These are phyloP conservation scores for Dryobota labecula DNA, from an alignment of 2,888 invertebrate species.

Conservation along the genomic window DNA sequence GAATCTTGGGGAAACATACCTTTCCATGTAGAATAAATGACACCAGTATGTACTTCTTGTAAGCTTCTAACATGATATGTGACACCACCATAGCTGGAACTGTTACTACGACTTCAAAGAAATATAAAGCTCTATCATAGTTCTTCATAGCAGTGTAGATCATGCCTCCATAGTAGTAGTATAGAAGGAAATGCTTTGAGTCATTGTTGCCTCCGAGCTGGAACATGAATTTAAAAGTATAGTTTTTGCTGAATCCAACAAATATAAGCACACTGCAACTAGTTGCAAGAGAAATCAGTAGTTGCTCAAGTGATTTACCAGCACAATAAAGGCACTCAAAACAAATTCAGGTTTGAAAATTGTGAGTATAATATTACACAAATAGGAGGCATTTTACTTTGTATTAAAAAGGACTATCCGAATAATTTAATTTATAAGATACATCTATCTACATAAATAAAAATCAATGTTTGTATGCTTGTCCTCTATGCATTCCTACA, in stretches of 20 bases:
- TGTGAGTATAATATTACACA: neutral
- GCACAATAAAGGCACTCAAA: neutral
- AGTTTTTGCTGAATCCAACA: neutral
- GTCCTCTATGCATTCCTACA: too few relatives aligned
- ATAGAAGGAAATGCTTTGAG: conserved; percentile 97
- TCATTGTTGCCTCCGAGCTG: conserved; percentile 94
- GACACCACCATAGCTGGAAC: conserved; percentile 98
- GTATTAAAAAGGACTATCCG: neutral
- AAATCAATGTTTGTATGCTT: too few relatives aligned
- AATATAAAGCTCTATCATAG: conserved; percentile 97
- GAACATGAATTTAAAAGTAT: conserved; percentile 61
- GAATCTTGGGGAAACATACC: conserved; percentile 84
- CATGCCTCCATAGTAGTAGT: conserved; percentile 99
- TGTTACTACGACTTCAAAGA: conserved; percentile 98
- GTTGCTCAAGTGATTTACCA: neutral
- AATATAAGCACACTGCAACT: neutral
- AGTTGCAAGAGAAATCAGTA: neutral
- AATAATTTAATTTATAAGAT: neutral
- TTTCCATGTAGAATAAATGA: conserved; percentile 98
- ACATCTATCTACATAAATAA: too few relatives aligned
- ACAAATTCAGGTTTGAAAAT: neutral
- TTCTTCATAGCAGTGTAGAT: conserved; percentile 98
- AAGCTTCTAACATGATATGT: conserved; percentile 99
- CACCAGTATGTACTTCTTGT: conserved; percentile 98
- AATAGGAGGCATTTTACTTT: neutral